A percentile compares a stretch with the other conserved stretches of the same genome.
These are phyloP conservation scores for Morpho deidamia DNA, from an alignment of 2,888 invertebrate genomes.

Conservation along the genomic window DNA sequence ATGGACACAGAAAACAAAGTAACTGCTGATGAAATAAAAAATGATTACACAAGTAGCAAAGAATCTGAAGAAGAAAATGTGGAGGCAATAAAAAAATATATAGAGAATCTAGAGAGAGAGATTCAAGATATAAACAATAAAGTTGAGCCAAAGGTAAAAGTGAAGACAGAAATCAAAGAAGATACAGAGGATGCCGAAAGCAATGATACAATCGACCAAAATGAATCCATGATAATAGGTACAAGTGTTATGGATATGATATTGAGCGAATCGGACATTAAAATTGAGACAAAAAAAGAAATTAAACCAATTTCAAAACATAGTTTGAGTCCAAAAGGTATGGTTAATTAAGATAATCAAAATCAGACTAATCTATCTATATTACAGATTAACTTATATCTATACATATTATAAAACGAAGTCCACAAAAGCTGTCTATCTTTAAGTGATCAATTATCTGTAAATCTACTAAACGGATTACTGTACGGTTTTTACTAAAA, in stretches of 20 bases:
- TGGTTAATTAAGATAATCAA: no score
- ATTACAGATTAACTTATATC: no score
- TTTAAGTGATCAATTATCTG: no score
- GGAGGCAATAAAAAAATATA: constrained; percentile 60
- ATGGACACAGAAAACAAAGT: constrained; percentile 14
- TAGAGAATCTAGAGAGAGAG: constrained; percentile 54
- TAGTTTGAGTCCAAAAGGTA: constrained; percentile 33
- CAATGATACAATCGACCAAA: constrained; percentile 22
- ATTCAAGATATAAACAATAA: constrained; percentile 27
- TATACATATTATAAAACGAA: no score
- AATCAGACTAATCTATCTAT: no score
- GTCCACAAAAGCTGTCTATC: no score
- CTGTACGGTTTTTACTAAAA: neutral
- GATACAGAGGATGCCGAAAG: constrained; percentile 3
- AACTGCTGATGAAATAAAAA: neutral
- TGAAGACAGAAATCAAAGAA: constrained; percentile 3
- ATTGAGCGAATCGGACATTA: constrained; percentile 48
- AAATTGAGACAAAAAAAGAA: constrained; percentile 34
- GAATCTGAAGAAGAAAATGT: constrained; percentile 55
- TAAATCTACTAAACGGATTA: no score
- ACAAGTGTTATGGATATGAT: constrained; percentile 60
- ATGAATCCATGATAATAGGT: constrained; percentile 40
- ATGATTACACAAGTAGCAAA: constrained; percentile 34
- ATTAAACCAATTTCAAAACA: constrained; percentile 30
- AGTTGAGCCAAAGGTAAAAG: neutral